These are phyloP conservation scores for Agrilus mali DNA, from an alignment of 2,888 invertebrate species.

Conservation along the genomic window DNA sequence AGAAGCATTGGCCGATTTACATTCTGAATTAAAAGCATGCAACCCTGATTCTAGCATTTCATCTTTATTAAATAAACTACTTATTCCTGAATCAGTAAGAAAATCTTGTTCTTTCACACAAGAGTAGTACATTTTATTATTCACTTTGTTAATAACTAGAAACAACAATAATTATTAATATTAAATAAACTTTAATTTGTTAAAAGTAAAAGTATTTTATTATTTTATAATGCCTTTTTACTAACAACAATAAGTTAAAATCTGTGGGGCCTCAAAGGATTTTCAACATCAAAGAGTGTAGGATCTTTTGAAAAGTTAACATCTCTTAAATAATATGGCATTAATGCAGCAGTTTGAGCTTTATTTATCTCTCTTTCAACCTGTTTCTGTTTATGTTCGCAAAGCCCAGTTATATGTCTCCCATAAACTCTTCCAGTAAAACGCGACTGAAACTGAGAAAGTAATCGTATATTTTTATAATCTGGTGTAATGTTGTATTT, in stretches of 20 bases:
- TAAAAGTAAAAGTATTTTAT: no score
- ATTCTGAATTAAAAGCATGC: no score
- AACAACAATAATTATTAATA: no score
- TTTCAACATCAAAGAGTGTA: constrained; percentile 78
- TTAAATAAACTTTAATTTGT: no score
- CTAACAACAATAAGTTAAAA: constrained; percentile 38
- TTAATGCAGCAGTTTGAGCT: constrained; percentile 66
- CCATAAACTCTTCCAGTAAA: constrained; percentile 90
- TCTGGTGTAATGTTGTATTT: constrained; percentile 66
- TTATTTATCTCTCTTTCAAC: constrained; percentile 63
- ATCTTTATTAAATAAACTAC: no score
- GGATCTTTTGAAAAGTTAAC: constrained; percentile 75
- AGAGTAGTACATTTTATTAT: no score
- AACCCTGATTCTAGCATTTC: no score
- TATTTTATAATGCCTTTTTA: no score
- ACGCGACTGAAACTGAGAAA: constrained; percentile 93
- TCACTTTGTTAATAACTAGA: no score
- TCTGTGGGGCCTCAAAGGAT: constrained; percentile 67
- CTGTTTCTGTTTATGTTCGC: constrained; percentile 62
- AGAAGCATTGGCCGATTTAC: no score
- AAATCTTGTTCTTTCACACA: no score
- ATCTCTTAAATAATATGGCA: constrained; percentile 75
- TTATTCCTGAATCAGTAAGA: no score
- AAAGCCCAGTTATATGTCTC: constrained; percentile 87
- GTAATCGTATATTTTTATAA: constrained; percentile 81